Evolutionary conservation across 2,888 invertebrate species (phyloP), one percentile per base, ranked within the genome.

Genomic region (Lampropteryx suffumata): DNA sequence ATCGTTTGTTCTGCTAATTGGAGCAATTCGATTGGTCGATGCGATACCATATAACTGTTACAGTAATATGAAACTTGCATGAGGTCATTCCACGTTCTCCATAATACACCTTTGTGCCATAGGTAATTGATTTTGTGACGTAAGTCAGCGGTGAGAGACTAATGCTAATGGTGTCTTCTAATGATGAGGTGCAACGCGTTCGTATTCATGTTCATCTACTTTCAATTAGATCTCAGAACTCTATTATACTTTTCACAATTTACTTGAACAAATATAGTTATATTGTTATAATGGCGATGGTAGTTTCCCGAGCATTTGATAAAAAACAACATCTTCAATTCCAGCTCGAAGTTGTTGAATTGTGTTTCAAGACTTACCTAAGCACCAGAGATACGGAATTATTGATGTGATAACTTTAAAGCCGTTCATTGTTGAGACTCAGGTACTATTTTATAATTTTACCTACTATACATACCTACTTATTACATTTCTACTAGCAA

Each of bases 271-370:
- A 17, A 17, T 4, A 17, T 17, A 4, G 17, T 17, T 17, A 17
- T 4, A 24, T 7, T 5, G 1, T 7, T 7, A 79, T 79, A 79
- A 76, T 78, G 69, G 66, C 66, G 49, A 49, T 59, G 65, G 56
- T 50, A 63, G 67, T 70, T 64, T 68, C 65, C 27, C 59, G 66
- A 60, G 61, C n/a, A n/a, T 59, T 65, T 61, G 53, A 64, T 66
- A 64, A 64, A 65, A 62, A 57, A n/a, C n/a, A 61, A 69, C 42
- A 51, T 37, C 42, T 37, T 29, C 66, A 68, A 46, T 47, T 54
- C 53, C 29, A 39, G 43, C 46, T 44, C 37, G 27, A 37, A 52
- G 54, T 55, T n/a, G n/a, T 57, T 50, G 46, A 42, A 39, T 34
- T 52, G 45, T 29, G 36, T 50, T 57, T 59, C 17, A 17, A 17